Evolutionary conservation across 2,113 vertebrate genomes (phyloP), one percentile per base, ranked within the genome.

Genomic region (Pelecanoides urinatrix): DNA sequence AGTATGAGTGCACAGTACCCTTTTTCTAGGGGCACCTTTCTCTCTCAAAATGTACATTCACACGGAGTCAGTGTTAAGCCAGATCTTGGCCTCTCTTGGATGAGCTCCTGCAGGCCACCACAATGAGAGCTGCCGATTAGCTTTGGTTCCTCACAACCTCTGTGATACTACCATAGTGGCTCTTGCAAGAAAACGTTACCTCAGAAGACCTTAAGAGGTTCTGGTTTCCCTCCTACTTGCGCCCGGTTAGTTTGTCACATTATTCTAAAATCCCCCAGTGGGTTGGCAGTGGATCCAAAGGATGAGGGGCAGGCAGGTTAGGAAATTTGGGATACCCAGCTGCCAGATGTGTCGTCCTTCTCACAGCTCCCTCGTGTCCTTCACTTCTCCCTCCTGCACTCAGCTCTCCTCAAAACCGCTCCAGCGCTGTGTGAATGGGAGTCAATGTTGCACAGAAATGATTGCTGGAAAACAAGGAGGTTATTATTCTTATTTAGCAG

Each of bases 391-490:
- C 97, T 29, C 98, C 97, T 13, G 97, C 97, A 83, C 98, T 98
- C 87, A 97, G 90, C 86, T 98, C 97, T 85, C 98, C 91, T 6
- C 98, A 94, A 50, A 98, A 95, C 65, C 98, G 97, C 78, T 98
- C 97, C 6, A 93, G 85, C 5, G 25, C 74, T 74, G 63, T 88
- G 96, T 67, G 65, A 94, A 73, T 45, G 55, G 38, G 70, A 66
- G 25, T 98, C 97, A 76, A 98, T 81, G n/a, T 98, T 97, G 91
- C 97, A 98, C 78, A 98, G 95, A 97, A 98, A 98, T 59, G 98
- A 97, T 83, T 97, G 93, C 98, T 98, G 91, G 71, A 91, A 92
- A 93, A 70, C 47, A 79, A 65, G 77, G 59, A 86, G 71, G 38
- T 32, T 58, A 19, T 72, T 82, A 74, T 50, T 78, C 25, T 86